Evolutionary conservation across 2,888 invertebrate genomes (phyloP).

Genomic region (Nesidiocoris tenuis): DNA sequence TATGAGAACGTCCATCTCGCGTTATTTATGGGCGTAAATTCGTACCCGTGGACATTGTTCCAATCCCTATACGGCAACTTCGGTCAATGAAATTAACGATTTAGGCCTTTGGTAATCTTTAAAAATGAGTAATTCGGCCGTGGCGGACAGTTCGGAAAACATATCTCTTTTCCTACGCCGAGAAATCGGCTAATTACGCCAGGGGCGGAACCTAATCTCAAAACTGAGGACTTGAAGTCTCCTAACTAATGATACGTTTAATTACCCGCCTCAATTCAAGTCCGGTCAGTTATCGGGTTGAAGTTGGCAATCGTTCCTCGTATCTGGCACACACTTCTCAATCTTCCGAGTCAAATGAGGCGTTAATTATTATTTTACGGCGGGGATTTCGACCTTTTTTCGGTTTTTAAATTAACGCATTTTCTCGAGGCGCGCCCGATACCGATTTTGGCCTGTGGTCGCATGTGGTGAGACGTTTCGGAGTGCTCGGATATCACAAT

Average conservation of each 20-base stretch:
- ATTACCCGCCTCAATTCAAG: background rate
- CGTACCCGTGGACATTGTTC: too few species aligned
- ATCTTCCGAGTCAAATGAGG: background rate
- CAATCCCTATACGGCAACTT: too few species aligned
- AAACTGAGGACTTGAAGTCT: background rate
- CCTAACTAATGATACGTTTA: background rate
- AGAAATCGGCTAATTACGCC: background rate
- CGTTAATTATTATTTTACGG: conserved; percentile 11
- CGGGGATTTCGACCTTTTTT: background rate
- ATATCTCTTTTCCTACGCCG: background rate
- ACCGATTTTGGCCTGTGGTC: background rate
- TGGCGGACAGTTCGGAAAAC: background rate
- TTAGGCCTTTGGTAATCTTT: background rate
- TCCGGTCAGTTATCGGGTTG: background rate
- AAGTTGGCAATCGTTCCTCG: background rate
- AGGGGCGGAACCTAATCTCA: background rate
- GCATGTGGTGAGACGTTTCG: background rate
- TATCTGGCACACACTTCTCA: background rate
- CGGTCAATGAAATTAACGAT: too few species aligned
- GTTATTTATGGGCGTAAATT: too few species aligned
- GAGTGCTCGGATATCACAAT: background rate
- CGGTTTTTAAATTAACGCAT: conserved; percentile 5
- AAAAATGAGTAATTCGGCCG: background rate
- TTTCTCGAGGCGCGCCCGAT: conserved; percentile 8
- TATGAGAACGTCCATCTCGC: too few species aligned